These are phyloP conservation scores for Meriones unguiculatus DNA, from an alignment of 2,113 vertebrate species.

Conservation along the genomic window DNA sequence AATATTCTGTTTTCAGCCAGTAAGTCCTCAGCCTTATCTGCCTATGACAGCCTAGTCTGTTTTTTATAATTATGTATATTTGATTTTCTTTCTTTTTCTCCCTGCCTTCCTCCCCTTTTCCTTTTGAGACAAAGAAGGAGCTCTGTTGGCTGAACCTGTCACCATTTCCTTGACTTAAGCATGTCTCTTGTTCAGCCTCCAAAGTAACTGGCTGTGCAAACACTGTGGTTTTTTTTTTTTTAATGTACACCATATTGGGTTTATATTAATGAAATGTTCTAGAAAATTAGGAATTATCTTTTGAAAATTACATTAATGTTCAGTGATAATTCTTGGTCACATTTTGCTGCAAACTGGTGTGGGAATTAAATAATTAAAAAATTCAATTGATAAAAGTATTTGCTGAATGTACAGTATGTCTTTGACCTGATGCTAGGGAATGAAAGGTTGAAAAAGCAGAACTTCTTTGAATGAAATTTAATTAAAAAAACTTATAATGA, in stretches of 20 bases:
- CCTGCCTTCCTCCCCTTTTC: background rate
- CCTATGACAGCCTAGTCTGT: background rate
- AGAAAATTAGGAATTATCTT: slow-evolving; percentile 9
- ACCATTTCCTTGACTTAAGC: background rate
- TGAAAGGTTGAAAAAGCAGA: slow-evolving; percentile 27
- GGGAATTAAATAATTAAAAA: slow-evolving; percentile 29
- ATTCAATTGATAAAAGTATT: slow-evolving; percentile 16
- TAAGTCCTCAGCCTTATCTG: background rate
- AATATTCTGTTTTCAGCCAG: background rate
- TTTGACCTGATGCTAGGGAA: background rate
- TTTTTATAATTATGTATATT: background rate
- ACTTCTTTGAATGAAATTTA: slow-evolving; percentile 6
- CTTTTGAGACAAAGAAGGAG: background rate
- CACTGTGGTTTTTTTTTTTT: slow-evolving; percentile 11
- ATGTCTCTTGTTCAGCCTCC: background rate
- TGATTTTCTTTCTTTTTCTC: no score
- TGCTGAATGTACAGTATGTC: background rate
- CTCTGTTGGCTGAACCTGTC: background rate
- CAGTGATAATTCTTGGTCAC: slow-evolving; percentile 1
- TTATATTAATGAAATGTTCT: slow-evolving; percentile 33
- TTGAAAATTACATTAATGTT: slow-evolving; percentile 43
- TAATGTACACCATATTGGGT: background rate
- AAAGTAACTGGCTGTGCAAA: background rate
- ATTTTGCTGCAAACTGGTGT: background rate
- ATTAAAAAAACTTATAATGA: slow-evolving; percentile 44